Base-by-base conservation (phyloP, 1,140 invertebrate species). In the Zaprionus vittiger region DNA sequence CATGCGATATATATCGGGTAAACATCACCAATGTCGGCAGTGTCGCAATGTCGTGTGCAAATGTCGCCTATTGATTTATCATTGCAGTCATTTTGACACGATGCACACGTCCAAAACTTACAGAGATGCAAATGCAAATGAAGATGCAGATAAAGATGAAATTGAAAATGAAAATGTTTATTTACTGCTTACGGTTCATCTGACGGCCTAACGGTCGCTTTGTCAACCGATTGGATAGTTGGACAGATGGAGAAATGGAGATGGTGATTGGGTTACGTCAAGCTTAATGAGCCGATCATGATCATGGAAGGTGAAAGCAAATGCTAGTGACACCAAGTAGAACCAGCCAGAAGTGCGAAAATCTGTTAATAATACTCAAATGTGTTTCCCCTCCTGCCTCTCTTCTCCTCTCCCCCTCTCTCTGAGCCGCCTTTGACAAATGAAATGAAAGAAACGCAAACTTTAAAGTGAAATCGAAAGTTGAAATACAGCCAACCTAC, bases 381-480 rank as follows among this genome's bases (percentile, higher is more conserved):
- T 17, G 6, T 4, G 41, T 20, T 17, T 47, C n/a, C 41, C n/a
- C 38, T 41, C 5, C 9, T 9, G 7, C n/a, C 41, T 6, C 6
- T 6, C 41, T 2, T 6, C 6, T 7, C 41, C n/a, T 6, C 6
- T 0, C 15, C 6, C 41, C n/a, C 3, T 20, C 6, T 47, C 2
- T 17, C 41, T 1, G 7, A 9, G 9, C 2, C 31, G 31, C 31
- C 31, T 31, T 31, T 47, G 41, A 17, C 37, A 38, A 47, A 47
- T 47, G 41, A 47, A 47, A 47, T 47, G 41, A 47, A 47, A 47
- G 41, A 47, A 47, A 47, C 41, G 41, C 31, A 34, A 60, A 28
- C 67, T 67, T 52, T 61, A 67, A 73, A 78, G 81, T 83, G 82
- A 84, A 83, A 83, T 83, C 81, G 81, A 84, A 84, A 84, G 81